Evolutionary conservation across 2,797 vertebrate species (phyloP), one percentile per base, ranked within the genome.

Genomic region (Chaetophractus vellerosus): DNA sequence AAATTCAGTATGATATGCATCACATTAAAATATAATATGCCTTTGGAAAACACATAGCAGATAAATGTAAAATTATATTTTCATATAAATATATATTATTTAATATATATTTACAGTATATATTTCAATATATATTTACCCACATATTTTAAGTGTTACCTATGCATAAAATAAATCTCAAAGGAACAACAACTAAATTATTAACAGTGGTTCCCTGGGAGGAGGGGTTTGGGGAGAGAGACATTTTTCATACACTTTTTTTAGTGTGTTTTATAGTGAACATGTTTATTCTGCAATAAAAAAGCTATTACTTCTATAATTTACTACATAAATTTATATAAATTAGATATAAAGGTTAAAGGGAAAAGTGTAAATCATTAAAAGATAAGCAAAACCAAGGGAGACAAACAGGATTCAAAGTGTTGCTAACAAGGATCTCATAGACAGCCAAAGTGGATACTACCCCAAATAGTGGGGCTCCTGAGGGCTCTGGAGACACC

Each of bases 61-160:
- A 69, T 76, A 76, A 71, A 63, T 78, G 81, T 85, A 41, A 78
- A 90, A 64, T 64, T 86, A 57, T 24, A 72, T 90, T 90, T 86
- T 18, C 57, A 38, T 64, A 45, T 36, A 52, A 80, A 19, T 79
- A 74, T 19, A 79, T 52, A 71, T 24, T 75, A 31, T 76, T 75
- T 57, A 64, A 74, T 38, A 72, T 57, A 81, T 55, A 72, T 81
- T 90, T n/a, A 52, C 31, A 88, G n/a, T 79, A 86, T 41, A 55
- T 66, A 61, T 45, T 28, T 50, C 24, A 33, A 50, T 28, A 88
- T 57, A 83, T 24, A 15, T 6, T 45, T 36, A 78, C 41, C 50
- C 9, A 69, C 9, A 52, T 36, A 61, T 61, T 84, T 78, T 84
- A 85, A 63, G 52, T 59, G 79, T 72, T 71, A 45, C 10, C 33